Conservation (phyloP, 1,140 invertebrate genomes). For the Drosophila novamexicana region DNA sequence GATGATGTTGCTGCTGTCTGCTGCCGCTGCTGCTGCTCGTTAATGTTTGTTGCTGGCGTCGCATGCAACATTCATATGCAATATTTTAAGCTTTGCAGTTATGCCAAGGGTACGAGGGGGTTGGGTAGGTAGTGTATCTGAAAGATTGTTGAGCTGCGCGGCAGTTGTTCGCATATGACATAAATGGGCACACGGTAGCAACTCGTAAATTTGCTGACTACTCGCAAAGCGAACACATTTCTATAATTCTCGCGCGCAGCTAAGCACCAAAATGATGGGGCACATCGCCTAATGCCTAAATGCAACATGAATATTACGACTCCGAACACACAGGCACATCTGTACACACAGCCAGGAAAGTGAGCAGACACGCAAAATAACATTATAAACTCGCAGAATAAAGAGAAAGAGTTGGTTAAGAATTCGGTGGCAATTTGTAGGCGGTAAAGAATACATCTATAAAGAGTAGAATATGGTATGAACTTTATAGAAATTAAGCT, state of each 20-base stretch:
- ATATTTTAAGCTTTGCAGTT: conserved; percentile 62
- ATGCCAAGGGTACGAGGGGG: not conserved
- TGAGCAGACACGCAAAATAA: conserved; percentile 1
- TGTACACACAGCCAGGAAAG: not conserved
- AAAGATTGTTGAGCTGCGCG: conserved; percentile 23
- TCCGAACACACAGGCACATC: not conserved
- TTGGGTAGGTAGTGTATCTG: conserved; percentile 1
- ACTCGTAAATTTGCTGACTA: conserved; percentile 55
- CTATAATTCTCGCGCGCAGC: conserved; percentile 31
- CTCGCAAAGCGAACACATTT: conserved; percentile 39
- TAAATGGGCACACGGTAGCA: conserved; percentile 58
- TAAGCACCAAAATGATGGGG: conserved; percentile 57
- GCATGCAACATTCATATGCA: conserved; percentile 74
- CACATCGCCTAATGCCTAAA: conserved; percentile 37
- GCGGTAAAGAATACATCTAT: not conserved
- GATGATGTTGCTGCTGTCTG: conserved; percentile 24
- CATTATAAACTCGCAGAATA: conserved; percentile 18
- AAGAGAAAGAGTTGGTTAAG: conserved; percentile 8
- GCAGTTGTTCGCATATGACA: conserved; percentile 42
- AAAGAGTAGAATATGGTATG: not conserved
- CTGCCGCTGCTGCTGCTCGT: conserved; percentile 42
- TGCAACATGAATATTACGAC: conserved; percentile 39
- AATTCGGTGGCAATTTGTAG: conserved; percentile 8
- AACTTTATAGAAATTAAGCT: not conserved
- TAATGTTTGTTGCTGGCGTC: conserved; percentile 45